Base-by-base conservation (phyloP, 2,113 vertebrate species). In the Bufo gargarizans region DNA sequence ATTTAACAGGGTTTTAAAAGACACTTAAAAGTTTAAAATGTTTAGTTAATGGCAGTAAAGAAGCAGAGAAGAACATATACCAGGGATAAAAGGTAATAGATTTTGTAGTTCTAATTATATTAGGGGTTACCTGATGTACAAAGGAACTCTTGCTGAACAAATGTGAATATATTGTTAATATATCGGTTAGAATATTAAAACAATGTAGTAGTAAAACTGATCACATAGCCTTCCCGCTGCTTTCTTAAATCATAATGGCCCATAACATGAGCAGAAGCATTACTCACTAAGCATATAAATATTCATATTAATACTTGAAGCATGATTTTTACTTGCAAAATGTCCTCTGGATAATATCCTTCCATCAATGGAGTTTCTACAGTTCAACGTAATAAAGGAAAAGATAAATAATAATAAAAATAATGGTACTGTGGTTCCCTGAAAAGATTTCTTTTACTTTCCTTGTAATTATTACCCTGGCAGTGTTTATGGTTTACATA, bases 81-180 rank as follows among this genome's bases (percentile, higher is more conserved):
- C 14, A 16, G 19, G 43, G 19, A 76, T 76, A 76, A 76, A 49
- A 19, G 72, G 45, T 49, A 16, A 49, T 76, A 17, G 47, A 49
- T 19, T 76, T 76, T 76, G 19, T 76, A 45, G 13, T 49, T 49
- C 13, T 76, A 76, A 76, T 76, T 49, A 76, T 49, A 49, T 76
- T 16, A 76, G 72, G 14, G 45, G 72, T 76, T 76, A 76, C 16
- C 72, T 8, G 45, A 76, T 49, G 71, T 72, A 72, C 33, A 72
- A 72, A 16, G 16, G 71, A 43, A 72, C 3, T 4, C 1, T 2
- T 45, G 11, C 71, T 16, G 33, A 72, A 47, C 71, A 72, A 72
- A 72, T 72, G 72, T 47, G 72, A 76, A 76, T 76, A 76, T 47
- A 76, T 76, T 76, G 45, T 76, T 49, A 8, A 76, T 76, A 50